Evolutionary conservation across 2,797 vertebrate genomes (phyloP).

Genomic region (Euthynnus affinis): DNA sequence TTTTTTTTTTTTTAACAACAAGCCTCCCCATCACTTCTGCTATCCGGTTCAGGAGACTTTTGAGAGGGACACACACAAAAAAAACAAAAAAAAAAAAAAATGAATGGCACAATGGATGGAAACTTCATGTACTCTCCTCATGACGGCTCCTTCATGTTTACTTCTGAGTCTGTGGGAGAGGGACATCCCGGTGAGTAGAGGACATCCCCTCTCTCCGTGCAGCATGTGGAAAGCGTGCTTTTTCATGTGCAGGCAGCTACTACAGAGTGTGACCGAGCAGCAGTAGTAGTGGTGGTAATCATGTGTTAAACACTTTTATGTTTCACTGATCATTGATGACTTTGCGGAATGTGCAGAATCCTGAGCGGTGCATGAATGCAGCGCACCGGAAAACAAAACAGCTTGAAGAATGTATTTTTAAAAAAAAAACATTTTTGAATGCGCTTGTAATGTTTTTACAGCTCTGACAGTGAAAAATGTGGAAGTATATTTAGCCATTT

Average conservation of each 20-base stretch:
- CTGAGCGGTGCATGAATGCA: constrained; percentile 23
- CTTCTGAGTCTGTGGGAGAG: constrained; percentile 94
- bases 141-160: constrained; percentile 93
- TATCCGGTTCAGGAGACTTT: not conserved
- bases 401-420: not conserved
- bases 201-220: not conserved
- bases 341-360: constrained; percentile 66
- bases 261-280: not conserved
- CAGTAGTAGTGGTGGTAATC: not conserved
- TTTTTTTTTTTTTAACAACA: too few relatives aligned
- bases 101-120: constrained; percentile 89
- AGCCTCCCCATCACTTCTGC: not conserved
- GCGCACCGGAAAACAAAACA: not conserved
- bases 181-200: constrained; percentile 93
- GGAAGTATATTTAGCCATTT: not conserved
- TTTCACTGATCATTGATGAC: constrained; percentile 58
- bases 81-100: too few relatives aligned
- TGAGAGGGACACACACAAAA: constrained; percentile 34
- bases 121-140: constrained; percentile 77
- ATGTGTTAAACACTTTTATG: constrained; percentile 21
- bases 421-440: too few relatives aligned
- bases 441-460: not conserved
- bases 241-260: constrained; percentile 7
- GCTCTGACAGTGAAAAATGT: not conserved
- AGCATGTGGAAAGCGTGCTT: not conserved